Conservation (phyloP, 2,113 vertebrate genomes). For the Cygnus buccinator region DNA sequence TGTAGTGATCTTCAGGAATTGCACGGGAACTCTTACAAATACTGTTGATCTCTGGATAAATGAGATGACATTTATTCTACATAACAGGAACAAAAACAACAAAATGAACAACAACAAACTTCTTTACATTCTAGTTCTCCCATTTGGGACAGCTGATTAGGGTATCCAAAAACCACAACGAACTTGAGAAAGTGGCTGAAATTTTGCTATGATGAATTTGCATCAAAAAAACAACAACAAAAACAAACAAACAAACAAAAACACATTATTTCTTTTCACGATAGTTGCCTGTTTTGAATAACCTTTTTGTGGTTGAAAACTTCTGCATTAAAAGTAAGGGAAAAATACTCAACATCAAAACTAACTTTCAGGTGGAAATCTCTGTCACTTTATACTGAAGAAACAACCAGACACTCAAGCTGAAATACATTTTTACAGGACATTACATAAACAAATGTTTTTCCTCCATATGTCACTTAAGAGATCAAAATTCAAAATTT, state of each 20-base stretch:
- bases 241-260: neutral
- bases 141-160: neutral
- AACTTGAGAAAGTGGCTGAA: neutral
- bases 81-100: rapidly evolving
- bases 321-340: neutral
- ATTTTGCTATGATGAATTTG: neutral
- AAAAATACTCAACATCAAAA: neutral
- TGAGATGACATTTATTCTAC: neutral
- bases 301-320: neutral
- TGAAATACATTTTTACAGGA: neutral
- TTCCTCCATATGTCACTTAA: neutral
- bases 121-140: neutral
- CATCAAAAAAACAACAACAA: neutral
- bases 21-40: neutral
- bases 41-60: neutral
- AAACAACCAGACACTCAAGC: neutral
- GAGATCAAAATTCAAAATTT: neutral
- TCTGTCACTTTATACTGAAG: neutral
- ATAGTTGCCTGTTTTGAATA: neutral
- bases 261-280: neutral
- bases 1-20: neutral
- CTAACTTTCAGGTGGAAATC: neutral
- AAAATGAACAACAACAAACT: neutral
- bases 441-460: neutral
- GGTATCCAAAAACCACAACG: neutral